phyloP scores from a whole-genome alignment of 2,888 invertebrate genomes.

The Perizoma flavofasciatum region DNA sequence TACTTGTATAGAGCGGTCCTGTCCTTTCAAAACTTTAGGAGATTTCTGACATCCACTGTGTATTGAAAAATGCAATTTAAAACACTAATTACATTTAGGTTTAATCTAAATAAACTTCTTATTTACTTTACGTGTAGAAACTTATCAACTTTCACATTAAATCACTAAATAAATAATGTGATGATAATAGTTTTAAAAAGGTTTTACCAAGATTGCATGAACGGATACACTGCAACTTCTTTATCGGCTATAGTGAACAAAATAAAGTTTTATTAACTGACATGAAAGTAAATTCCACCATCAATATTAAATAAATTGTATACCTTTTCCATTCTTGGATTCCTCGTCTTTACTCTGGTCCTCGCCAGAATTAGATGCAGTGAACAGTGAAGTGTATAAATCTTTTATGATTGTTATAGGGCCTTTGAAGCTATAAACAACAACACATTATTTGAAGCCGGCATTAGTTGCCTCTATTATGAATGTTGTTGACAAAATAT shows the following conservation, averaged over 20 bases:
- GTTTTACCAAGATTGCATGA: slow-evolving; percentile 24
- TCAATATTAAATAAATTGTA: background rate
- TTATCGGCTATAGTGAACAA: slow-evolving; percentile 24
- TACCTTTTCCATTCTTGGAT: slow-evolving; percentile 2
- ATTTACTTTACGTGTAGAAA: too few species aligned
- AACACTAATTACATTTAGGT: background rate
- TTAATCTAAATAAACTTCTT: too few species aligned
- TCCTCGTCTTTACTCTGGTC: background rate
- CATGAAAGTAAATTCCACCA: too few species aligned
- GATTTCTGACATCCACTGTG: slow-evolving; percentile 18
- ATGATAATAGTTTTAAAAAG: background rate
- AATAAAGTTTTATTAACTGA: background rate
- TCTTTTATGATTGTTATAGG: slow-evolving; percentile 14
- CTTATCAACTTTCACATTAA: too few species aligned
- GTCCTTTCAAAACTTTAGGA: background rate
- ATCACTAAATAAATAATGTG: too few species aligned
- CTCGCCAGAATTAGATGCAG: background rate
- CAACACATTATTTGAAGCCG: background rate
- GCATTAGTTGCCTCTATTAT: too few species aligned
- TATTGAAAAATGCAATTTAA: background rate
- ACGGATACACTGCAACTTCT: slow-evolving; percentile 17
- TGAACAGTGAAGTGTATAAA: slow-evolving; percentile 15
- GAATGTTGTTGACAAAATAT: background rate
- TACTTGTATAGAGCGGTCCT: slow-evolving; percentile 10
- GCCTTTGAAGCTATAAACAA: slow-evolving; percentile 15